phyloP scores from a whole-genome alignment of 1,140 invertebrate genomes.

The Leptonema lineaticorne region DNA sequence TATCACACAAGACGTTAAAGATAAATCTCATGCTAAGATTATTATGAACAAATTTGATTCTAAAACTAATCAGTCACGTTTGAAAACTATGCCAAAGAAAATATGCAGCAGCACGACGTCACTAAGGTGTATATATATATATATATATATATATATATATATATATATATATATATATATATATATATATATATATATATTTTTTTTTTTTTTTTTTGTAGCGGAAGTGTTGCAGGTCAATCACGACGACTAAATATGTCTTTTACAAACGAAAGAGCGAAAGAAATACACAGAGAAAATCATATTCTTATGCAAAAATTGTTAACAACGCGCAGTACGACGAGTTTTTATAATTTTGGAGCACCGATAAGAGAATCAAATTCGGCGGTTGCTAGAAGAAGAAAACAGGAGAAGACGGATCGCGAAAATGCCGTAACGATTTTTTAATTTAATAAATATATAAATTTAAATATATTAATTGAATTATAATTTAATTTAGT shows the following conservation, averaged over 20 bases:
- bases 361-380: conserved; percentile 44
- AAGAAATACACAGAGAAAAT: conserved; percentile 54
- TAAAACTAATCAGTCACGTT: no score
- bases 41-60: no score
- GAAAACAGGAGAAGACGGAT: conserved; percentile 49
- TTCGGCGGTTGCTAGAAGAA: conserved; percentile 48
- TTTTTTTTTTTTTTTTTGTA: background rate
- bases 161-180: no score
- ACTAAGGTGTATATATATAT: background rate
- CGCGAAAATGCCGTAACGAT: conserved; percentile 52
- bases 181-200: no score
- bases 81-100: background rate
- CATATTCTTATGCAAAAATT: conserved; percentile 54
- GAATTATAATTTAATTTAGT: no score
- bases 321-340: conserved; percentile 47
- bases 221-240: conserved; percentile 42
- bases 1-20: no score
- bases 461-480: no score
- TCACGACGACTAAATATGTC: conserved; percentile 52
- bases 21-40: no score
- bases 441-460: background rate
- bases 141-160: background rate
- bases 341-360: conserved; percentile 43
- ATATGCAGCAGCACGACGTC: conserved; percentile 3
- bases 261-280: conserved; percentile 52